phyloP scores from a whole-genome alignment of 2,888 invertebrate genomes.

The Lobophora halterata region DNA sequence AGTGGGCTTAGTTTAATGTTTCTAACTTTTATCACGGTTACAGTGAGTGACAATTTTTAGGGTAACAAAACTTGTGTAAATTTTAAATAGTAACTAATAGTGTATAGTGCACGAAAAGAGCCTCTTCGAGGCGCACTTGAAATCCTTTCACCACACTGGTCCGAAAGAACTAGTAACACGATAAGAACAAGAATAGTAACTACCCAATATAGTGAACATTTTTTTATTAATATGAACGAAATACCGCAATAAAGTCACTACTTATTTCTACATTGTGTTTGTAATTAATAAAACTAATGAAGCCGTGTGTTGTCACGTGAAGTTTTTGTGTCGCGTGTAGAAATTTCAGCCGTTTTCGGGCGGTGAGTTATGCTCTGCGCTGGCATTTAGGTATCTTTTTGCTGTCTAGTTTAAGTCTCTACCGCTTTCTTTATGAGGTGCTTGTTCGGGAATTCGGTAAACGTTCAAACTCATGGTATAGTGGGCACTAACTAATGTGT shows the following conservation, averaged over 20 bases:
- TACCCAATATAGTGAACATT: too few species aligned
- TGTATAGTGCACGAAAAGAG: too few species aligned
- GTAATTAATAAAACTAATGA: conserved; percentile 81
- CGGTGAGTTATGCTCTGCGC: conserved; percentile 50
- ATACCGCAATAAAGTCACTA: conserved; percentile 4
- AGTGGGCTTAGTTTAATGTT: too few species aligned
- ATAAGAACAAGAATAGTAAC: too few species aligned
- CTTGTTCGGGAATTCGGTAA: conserved; percentile 10
- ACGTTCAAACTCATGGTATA: conserved; percentile 10
- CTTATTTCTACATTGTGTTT: conserved; percentile 21
- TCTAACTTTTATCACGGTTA: too few species aligned
- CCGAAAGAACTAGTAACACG: too few species aligned
- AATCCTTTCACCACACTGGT: too few species aligned
- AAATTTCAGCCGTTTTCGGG: conserved; percentile 53
- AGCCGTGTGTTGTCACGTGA: conserved; percentile 64
- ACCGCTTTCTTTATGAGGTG: conserved; percentile 21
- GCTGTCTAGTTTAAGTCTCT: conserved; percentile 26
- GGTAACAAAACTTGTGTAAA: too few species aligned
- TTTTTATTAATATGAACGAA: too few species aligned
- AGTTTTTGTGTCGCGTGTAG: conserved; percentile 65
- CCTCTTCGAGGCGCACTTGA: too few species aligned
- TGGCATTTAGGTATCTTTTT: conserved; percentile 45
- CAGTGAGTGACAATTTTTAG: too few species aligned
- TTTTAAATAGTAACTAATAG: too few species aligned
- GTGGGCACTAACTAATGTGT: background rate